Evolutionary conservation across 2,888 invertebrate species (phyloP).

Genomic region (Drosophila monieri): DNA sequence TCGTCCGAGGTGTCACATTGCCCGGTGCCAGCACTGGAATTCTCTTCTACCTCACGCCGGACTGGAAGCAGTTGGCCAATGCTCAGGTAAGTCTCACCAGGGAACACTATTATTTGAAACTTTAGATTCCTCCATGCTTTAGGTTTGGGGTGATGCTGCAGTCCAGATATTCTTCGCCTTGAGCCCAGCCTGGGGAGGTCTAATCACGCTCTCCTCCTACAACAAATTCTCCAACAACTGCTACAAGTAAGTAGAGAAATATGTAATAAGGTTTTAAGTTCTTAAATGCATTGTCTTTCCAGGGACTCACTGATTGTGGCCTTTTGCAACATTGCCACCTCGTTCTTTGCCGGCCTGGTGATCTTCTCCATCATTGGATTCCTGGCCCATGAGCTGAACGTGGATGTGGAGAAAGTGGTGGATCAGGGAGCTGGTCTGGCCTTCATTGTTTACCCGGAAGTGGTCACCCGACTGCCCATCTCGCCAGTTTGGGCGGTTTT

Average conservation of each 20-base stretch:
- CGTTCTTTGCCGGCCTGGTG: slow-evolving; percentile 92
- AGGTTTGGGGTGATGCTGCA: slow-evolving; percentile 93
- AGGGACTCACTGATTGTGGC: slow-evolving; percentile 91
- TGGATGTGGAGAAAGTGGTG: slow-evolving; percentile 89
- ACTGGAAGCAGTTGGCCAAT: slow-evolving; percentile 89
- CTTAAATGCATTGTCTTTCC: slow-evolving; percentile 59
- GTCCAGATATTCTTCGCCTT: slow-evolving; percentile 95
- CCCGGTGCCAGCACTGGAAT: slow-evolving; percentile 92
- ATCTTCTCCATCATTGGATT: slow-evolving; percentile 93
- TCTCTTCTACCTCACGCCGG: slow-evolving; percentile 91
- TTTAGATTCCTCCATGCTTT: not conserved
- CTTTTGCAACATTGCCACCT: slow-evolving; percentile 90
- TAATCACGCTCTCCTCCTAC: slow-evolving; percentile 93
- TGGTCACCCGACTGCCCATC: slow-evolving; percentile 90
- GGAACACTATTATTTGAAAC: not conserved
- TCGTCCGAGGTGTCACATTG: slow-evolving; percentile 91
- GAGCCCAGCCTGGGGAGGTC: slow-evolving; percentile 94
- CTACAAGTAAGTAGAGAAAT: slow-evolving; percentile 86
- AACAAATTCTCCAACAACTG: slow-evolving; percentile 94
- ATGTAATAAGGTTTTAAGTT: not conserved
- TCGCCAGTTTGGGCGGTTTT: slow-evolving; percentile 92
- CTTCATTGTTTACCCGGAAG: slow-evolving; percentile 94
- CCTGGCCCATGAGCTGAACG: slow-evolving; percentile 90
- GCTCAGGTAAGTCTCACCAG: slow-evolving; percentile 86
- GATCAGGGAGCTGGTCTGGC: slow-evolving; percentile 91